Conservation (phyloP, 2,113 vertebrate species). For the Actenoides lindsayi region DNA sequence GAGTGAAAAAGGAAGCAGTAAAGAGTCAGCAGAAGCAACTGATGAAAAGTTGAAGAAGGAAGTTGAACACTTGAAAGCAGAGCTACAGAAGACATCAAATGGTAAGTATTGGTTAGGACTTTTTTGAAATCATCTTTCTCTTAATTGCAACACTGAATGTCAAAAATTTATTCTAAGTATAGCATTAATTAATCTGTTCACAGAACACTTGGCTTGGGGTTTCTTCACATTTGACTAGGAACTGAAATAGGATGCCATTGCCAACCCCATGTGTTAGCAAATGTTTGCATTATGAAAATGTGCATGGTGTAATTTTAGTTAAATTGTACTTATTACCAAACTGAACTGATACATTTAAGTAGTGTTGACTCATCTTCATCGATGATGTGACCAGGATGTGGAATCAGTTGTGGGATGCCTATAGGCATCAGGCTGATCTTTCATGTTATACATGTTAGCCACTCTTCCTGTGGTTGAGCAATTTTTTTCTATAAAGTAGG, state of each 20-base stretch:
- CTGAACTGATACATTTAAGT: not conserved
- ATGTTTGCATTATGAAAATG: conserved; percentile 30
- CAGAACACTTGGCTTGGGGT: not conserved
- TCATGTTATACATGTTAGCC: not conserved
- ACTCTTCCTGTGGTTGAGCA: not conserved
- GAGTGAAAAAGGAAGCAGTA: conserved; percentile 55
- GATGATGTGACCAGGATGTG: not conserved
- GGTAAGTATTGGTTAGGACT: conserved; percentile 71
- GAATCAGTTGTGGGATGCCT: not conserved
- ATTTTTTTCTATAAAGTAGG: not conserved
- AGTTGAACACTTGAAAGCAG: conserved; percentile 75
- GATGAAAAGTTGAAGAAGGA: conserved; percentile 80
- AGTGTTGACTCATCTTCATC: not conserved
- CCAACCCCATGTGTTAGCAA: conserved; percentile 33
- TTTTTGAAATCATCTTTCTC: not conserved
- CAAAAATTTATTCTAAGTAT: not conserved
- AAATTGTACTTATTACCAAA: not conserved
- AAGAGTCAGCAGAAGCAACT: conserved; percentile 52
- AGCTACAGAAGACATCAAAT: conserved; percentile 80
- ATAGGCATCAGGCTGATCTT: not conserved
- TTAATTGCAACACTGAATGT: not conserved
- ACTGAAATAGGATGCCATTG: not conserved
- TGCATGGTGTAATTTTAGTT: conserved; percentile 5
- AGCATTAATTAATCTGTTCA: not conserved
- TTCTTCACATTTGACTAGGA: not conserved